Evolutionary conservation across 2,113 vertebrate species (phyloP).

Genomic region (Lepus timidus): DNA sequence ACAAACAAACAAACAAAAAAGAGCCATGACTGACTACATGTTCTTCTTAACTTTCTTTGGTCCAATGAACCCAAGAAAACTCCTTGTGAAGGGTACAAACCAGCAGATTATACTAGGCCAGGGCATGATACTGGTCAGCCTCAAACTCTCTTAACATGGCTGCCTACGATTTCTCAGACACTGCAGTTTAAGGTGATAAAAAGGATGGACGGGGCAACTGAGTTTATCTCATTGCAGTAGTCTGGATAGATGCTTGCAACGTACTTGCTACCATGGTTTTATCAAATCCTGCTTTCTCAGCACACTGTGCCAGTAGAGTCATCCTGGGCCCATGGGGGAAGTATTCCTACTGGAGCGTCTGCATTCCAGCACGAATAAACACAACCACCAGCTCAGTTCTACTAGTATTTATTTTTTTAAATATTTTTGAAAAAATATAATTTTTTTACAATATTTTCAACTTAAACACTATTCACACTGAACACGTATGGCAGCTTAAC

Average conservation of each 20-base stretch:
- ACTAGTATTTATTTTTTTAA: slow-evolving; percentile 97
- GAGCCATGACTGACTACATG: neutral
- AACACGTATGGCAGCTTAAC: slow-evolving; percentile 92
- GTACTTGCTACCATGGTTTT: neutral
- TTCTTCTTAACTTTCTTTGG: slow-evolving; percentile 14
- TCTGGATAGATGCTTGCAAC: neutral
- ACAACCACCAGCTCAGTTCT: slow-evolving; percentile 87
- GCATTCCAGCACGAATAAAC: slow-evolving; percentile 76
- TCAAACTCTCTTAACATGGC: neutral
- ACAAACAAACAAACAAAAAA: too few relatives aligned
- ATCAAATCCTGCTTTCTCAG: neutral
- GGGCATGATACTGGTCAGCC: neutral
- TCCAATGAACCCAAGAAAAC: neutral
- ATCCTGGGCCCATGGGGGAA: neutral
- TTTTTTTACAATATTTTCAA: slow-evolving; percentile 95
- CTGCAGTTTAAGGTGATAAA: neutral
- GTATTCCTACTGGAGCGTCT: slow-evolving; percentile 27
- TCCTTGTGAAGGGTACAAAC: neutral
- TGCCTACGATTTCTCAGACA: neutral
- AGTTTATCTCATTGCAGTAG: neutral
- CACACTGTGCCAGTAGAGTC: neutral
- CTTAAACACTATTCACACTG: slow-evolving; percentile 95
- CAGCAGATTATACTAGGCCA: neutral
- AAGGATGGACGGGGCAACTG: neutral
- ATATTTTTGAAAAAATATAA: slow-evolving; percentile 97